Evolutionary conservation across 2,797 vertebrate genomes (phyloP), one percentile per base, ranked within the genome.

Genomic region (Argentina silus): DNA sequence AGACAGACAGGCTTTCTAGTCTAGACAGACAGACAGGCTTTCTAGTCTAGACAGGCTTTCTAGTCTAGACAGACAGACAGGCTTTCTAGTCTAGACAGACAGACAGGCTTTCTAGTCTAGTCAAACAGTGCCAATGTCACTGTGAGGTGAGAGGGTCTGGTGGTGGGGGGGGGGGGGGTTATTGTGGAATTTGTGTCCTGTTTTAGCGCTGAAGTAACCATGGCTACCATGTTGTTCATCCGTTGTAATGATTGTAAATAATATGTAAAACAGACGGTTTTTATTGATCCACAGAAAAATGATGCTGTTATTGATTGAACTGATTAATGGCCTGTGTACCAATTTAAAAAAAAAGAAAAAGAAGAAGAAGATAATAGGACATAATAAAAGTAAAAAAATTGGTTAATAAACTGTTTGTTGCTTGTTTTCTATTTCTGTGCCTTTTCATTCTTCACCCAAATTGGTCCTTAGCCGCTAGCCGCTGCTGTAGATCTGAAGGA

Each of bases 291-390:
- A 63, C 42, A 65, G 56, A 65, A 44, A 67, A 67, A 42, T 7
- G 0, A 55, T 48, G 19, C 48, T 12, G 23, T 50, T 12, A 51
- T 51, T 12, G 50, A 51, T 15, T 36, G 27, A 36, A 36, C 27
- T 36, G 21, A 64, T 60, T 36, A 67, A 60, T 63, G 1, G 70
- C 67, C 55, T 64, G 55, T 74, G 72, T 74, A 71, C 72, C 68
- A 60, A 70, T 72, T 74, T 74, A 55, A 70, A 74, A 36, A 70
- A 78, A n/a, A n/a, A n/a, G n/a, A n/a, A n/a, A n/a, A n/a, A n/a
- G n/a, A n/a, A n/a, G n/a, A 55, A 74, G 51, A 59, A 15, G 42
- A 17, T 14, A n/a, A n/a, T n/a, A n/a, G 21, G 47, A 51, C 45
- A 6, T 51, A 27, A 9, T 55, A 47, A 63, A 63, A 15, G 23